Percentiles rank a stretch among this genome's conserved stretches.
phyloP scores from a whole-genome alignment of 1,140 invertebrate species.

The Dolichoris vasculosae region DNA sequence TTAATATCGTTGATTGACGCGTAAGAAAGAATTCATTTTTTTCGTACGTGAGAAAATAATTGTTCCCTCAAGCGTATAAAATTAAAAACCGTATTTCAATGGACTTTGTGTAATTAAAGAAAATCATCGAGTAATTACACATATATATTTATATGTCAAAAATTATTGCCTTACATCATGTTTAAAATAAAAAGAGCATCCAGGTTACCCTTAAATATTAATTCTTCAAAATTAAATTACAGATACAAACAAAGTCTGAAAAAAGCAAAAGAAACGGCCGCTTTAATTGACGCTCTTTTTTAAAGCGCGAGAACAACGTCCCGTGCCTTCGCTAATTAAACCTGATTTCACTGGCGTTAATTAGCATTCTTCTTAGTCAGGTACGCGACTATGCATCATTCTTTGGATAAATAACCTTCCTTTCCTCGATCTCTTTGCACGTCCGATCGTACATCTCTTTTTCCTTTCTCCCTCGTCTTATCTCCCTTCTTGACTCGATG shows the following conservation, averaged over 20 bases:
- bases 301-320: constrained; percentile 5
- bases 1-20: neutral
- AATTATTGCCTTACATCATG: neutral
- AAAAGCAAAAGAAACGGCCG: neutral
- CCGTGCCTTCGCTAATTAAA: constrained; percentile 18
- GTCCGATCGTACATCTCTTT: neutral
- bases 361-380: constrained; percentile 37
- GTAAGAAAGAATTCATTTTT: neutral
- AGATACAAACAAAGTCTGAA: neutral
- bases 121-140: neutral
- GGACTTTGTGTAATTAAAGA: neutral
- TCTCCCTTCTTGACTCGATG: neutral
- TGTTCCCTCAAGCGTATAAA: neutral
- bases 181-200: constrained; percentile 1
- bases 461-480: neutral
- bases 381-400: constrained; percentile 28
- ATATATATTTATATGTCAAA: neutral
- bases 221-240: neutral
- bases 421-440: neutral
- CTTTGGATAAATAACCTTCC: constrained; percentile 28
- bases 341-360: constrained; percentile 36
- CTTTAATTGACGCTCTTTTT: constrained; percentile 1
- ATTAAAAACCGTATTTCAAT: neutral
- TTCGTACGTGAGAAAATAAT: neutral
- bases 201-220: neutral